Evolutionary conservation across 2,888 invertebrate species (phyloP).

Genomic region (Chloromyia formosa): DNA sequence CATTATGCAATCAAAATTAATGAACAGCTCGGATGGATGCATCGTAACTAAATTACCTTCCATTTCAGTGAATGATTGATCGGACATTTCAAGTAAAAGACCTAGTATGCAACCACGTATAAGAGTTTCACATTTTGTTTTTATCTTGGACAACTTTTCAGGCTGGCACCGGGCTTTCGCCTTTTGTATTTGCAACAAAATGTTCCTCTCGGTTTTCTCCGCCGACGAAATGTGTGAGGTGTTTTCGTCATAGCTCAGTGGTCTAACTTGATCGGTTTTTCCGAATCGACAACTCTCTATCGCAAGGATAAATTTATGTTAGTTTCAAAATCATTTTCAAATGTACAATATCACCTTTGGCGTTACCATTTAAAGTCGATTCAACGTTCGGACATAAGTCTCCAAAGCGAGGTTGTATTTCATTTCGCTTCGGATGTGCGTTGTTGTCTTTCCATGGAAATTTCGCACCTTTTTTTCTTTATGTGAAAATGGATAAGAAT

Average conservation of each 20-base stretch:
- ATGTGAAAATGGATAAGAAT: not conserved
- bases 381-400: not conserved
- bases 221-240: slow-evolving; percentile 64
- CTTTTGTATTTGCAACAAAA: slow-evolving; percentile 68
- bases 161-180: slow-evolving; percentile 83
- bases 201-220: slow-evolving; percentile 69
- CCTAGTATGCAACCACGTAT: slow-evolving; percentile 86
- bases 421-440: not conserved
- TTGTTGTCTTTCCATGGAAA: not conserved
- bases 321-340: too few relatives aligned
- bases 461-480: not conserved
- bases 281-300: slow-evolving; percentile 62
- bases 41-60: slow-evolving; percentile 79
- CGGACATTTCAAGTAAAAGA: slow-evolving; percentile 78
- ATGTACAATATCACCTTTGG: not conserved
- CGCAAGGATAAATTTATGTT: slow-evolving; percentile 64
- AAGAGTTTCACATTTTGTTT: slow-evolving; percentile 75
- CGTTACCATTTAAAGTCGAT: not conserved
- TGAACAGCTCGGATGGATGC: too few relatives aligned
- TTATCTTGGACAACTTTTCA: slow-evolving; percentile 78
- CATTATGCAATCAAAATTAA: too few relatives aligned
- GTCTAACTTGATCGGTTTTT: slow-evolving; percentile 66
- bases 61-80: slow-evolving; percentile 85
- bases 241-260: slow-evolving; percentile 65
- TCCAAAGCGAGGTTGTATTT: not conserved